Evolutionary conservation across 2,888 invertebrate genomes (phyloP).

Genomic region (Agrochola macilenta): DNA sequence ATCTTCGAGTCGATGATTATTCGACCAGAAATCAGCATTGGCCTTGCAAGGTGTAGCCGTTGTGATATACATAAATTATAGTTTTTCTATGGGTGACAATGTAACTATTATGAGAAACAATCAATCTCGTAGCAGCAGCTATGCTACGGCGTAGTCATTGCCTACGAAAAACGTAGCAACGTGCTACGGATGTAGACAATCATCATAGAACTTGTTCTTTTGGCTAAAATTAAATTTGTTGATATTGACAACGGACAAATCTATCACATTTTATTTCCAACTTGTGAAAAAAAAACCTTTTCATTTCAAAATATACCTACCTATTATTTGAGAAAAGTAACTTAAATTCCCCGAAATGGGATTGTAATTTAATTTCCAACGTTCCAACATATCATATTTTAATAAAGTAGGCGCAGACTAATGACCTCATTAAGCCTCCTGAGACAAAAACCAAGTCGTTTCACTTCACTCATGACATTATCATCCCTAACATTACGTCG

Average conservation of each 20-base stretch:
- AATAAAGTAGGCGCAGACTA: constrained; percentile 22
- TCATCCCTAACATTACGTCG: constrained; percentile 34
- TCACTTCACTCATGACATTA: constrained; percentile 39
- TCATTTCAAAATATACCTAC: neutral
- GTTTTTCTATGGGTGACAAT: neutral
- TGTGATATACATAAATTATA: neutral
- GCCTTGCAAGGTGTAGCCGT: neutral
- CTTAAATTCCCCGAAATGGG: constrained; percentile 10
- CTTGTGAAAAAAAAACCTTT: neutral
- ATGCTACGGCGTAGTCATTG: constrained; percentile 43
- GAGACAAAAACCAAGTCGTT: constrained; percentile 43
- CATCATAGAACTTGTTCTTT: neutral
- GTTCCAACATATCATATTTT: constrained; percentile 33
- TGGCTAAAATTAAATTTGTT: neutral
- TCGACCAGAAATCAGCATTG: neutral
- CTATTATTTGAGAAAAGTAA: constrained; percentile 9
- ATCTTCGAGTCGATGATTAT: neutral
- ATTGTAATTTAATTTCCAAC: constrained; percentile 24
- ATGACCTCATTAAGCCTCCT: constrained; percentile 35
- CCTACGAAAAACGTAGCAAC: constrained; percentile 36
- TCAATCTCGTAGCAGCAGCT: constrained; percentile 7
- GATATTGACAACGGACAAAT: neutral
- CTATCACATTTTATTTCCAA: neutral
- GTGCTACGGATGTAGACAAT: neutral
- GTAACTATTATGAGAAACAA: neutral